A percentile compares a stretch with the other conserved stretches of the same genome.
phyloP scores from a whole-genome alignment of 2,113 vertebrate genomes.

The Brienomyrus longianalis region DNA sequence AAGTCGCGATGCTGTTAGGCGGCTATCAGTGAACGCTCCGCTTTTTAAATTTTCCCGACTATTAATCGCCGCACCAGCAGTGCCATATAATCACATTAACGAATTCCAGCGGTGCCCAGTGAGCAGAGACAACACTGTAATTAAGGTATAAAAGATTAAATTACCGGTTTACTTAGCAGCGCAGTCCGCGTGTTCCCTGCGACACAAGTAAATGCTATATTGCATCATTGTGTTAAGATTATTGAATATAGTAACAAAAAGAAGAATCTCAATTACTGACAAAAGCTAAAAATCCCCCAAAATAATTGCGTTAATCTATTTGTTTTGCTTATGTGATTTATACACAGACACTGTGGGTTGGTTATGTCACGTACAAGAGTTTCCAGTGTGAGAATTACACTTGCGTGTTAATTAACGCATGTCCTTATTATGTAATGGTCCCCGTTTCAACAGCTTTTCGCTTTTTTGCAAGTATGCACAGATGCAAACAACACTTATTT shows the following conservation, averaged over 20 bases:
- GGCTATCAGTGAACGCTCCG: neutral
- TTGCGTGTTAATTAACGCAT: neutral
- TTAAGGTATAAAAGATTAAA: conserved; percentile 4
- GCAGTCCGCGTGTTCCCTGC: neutral
- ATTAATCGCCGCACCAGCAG: neutral
- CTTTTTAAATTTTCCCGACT: neutral
- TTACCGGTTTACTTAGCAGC: neutral
- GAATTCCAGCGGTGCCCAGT: neutral
- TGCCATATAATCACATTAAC: neutral
- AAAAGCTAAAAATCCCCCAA: neutral
- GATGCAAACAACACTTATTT: neutral
- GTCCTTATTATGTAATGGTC: neutral
- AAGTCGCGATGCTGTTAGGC: neutral
- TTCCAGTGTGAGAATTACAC: neutral
- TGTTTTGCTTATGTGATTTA: neutral
- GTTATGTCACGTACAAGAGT: neutral
- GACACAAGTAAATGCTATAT: neutral
- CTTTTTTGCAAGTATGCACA: neutral
- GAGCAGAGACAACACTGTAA: neutral
- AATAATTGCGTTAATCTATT: neutral
- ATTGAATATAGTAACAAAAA: neutral
- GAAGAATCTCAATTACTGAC: neutral
- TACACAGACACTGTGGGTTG: neutral
- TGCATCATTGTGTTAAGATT: neutral
- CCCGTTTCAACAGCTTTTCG: neutral